phyloP scores from a whole-genome alignment of 1,140 invertebrate genomes.

The Leptinotarsa undecemlineata region DNA sequence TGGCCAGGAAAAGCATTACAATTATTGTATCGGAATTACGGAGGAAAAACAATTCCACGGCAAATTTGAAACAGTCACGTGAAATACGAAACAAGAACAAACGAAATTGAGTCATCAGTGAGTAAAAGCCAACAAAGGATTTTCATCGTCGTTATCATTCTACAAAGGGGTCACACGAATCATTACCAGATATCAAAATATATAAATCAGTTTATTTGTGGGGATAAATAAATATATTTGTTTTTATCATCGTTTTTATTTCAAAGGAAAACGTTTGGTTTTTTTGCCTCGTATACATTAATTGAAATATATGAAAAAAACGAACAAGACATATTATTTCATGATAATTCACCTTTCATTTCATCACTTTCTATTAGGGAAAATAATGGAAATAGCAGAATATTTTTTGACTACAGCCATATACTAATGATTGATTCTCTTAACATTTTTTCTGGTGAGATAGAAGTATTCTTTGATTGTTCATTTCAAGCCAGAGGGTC shows the following conservation, averaged over 20 bases:
- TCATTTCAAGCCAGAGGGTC: too few relatives aligned
- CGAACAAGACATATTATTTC: too few relatives aligned
- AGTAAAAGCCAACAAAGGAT: neutral
- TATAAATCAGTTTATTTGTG: neutral
- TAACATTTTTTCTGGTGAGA: too few relatives aligned
- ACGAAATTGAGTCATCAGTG: slow-evolving; percentile 22
- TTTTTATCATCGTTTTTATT: neutral
- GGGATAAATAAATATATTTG: neutral
- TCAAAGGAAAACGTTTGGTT: neutral
- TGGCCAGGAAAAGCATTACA: neutral
- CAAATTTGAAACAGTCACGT: neutral
- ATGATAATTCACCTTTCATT: too few relatives aligned
- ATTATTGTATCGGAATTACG: neutral
- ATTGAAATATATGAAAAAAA: too few relatives aligned
- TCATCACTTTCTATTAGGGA: too few relatives aligned
- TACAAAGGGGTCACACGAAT: neutral
- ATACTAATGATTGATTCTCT: too few relatives aligned
- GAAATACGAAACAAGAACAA: slow-evolving; percentile 3
- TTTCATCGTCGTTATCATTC: neutral
- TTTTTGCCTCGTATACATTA: too few relatives aligned
- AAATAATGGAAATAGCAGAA: too few relatives aligned
- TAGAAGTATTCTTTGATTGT: too few relatives aligned
- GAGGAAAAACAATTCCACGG: neutral
- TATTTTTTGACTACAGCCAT: too few relatives aligned
- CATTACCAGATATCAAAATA: neutral